Evolutionary conservation across 2,113 vertebrate species (phyloP), one percentile per base, ranked within the genome.

Genomic region (Scopus umbretta): DNA sequence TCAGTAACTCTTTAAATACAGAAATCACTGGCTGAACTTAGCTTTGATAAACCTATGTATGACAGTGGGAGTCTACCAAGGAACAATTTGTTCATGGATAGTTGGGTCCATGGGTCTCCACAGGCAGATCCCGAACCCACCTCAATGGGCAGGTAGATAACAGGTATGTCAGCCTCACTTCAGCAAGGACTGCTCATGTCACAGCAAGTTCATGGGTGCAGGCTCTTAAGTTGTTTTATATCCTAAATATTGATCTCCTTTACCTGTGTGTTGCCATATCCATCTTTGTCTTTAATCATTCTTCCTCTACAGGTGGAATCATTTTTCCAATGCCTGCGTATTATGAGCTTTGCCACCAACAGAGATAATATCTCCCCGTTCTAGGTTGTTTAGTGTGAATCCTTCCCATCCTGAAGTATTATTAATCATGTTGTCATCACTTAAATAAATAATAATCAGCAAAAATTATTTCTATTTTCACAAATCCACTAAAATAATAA

Each of bases 371-470:
- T 90, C 62, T 95, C 74, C 19, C 58, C 45, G 70, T 95, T 95
- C 86, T 91, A 66, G 70, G 29, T 70, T 92, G 53, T 95, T 97
- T 91, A 94, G 53, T 87, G 78, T 79, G 86, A 95, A 90, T 82
- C 58, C 73, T 95, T 95, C 62, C 74, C 62, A 91, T 91, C 55
- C 62, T 97, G 89, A 95, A 95, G 91, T 88, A 95, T 95, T 94
- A 96, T 95, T 97, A 96, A 97, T 97, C 91, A 95, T 95, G 92
- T 95, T 97, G 92, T 91, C 93, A 96, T 95, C 74, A 82, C 84
- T 91, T 96, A 96, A 96, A 96, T 95, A 95, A 96, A 94, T 94
- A 96, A 97, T 95, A 94, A 96, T 96, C 88, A 96, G 40, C 78
- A 95, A 94, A 62, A 95, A 95, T 92, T 96, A 96, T 92, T 97